Conservation (phyloP, 2,113 vertebrate species). For the Australoheros scitulus region DNA sequence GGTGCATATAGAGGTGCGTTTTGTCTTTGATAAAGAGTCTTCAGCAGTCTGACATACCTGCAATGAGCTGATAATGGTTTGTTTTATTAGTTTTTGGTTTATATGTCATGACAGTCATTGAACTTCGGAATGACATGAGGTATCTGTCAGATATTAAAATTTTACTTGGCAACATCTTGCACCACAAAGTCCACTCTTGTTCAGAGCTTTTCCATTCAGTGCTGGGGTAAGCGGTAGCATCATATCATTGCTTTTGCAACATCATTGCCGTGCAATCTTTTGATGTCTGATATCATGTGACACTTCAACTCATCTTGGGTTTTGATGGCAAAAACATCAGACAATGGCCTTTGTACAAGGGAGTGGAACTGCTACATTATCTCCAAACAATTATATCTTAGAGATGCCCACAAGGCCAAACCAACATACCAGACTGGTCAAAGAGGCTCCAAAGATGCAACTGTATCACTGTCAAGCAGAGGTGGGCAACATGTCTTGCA, state of each 20-base stretch:
- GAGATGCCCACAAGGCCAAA: conserved; percentile 68
- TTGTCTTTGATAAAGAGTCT: conserved; percentile 1
- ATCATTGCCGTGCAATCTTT: conserved; percentile 46
- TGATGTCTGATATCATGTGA: conserved; percentile 58
- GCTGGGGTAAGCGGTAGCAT: conserved; percentile 14
- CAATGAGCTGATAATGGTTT: neutral
- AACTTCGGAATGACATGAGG: conserved; percentile 44
- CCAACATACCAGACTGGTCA: conserved; percentile 53
- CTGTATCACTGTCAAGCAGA: conserved; percentile 42
- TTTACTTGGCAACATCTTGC: conserved; percentile 41
- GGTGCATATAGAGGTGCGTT: neutral
- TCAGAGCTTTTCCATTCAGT: conserved; percentile 9
- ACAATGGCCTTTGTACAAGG: conserved; percentile 68
- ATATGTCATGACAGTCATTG: neutral
- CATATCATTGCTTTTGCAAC: conserved; percentile 53
- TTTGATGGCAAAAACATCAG: conserved; percentile 58
- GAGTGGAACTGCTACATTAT: conserved; percentile 65
- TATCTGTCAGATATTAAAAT: conserved; percentile 35
- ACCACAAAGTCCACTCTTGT: conserved; percentile 46
- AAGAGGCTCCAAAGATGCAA: conserved; percentile 42
- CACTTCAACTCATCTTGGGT: conserved; percentile 52
- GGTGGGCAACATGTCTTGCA: conserved; percentile 14
- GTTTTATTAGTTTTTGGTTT: neutral
- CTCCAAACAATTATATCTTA: conserved; percentile 54
- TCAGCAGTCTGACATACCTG: neutral